phyloP scores from a whole-genome alignment of 2,888 invertebrate species.

The Eupeodes luniger region DNA sequence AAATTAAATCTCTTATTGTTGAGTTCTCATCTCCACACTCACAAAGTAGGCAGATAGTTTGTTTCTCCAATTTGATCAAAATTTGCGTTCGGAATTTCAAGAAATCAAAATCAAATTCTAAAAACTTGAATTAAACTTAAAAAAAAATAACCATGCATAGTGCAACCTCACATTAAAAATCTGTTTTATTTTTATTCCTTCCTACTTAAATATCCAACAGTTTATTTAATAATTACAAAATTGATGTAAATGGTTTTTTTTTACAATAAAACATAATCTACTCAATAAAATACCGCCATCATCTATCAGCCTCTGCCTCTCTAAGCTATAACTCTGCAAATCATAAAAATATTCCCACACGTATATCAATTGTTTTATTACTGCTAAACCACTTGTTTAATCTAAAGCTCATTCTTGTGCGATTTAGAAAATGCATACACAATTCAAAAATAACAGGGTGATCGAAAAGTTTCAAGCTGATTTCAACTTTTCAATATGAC shows the following conservation, averaged over 20 bases:
- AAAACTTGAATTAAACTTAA: no score
- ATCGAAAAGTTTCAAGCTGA: neutral
- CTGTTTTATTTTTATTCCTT: no score
- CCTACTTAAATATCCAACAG: neutral
- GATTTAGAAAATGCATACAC: constrained; percentile 14
- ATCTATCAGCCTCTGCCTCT: neutral
- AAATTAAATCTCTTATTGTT: no score
- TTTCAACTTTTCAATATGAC: no score
- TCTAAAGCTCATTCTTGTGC: constrained; percentile 50
- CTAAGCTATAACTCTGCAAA: constrained; percentile 20
- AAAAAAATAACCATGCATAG: no score
- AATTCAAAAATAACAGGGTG: neutral
- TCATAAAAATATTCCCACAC: constrained; percentile 39
- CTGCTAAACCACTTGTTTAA: constrained; percentile 56
- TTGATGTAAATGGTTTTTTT: neutral
- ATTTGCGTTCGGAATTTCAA: no score
- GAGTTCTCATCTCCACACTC: no score
- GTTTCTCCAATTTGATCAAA: no score
- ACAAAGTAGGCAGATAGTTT: no score
- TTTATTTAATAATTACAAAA: constrained; percentile 10
- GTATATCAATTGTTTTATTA: constrained; percentile 16
- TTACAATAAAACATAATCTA: neutral
- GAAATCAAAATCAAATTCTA: no score
- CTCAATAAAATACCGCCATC: constrained; percentile 11
- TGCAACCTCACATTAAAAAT: no score